Percentiles rank a stretch among this genome's conserved stretches.
Conservation (phyloP, 2,797 vertebrate species). For the Ambastaia sidthimunki region DNA sequence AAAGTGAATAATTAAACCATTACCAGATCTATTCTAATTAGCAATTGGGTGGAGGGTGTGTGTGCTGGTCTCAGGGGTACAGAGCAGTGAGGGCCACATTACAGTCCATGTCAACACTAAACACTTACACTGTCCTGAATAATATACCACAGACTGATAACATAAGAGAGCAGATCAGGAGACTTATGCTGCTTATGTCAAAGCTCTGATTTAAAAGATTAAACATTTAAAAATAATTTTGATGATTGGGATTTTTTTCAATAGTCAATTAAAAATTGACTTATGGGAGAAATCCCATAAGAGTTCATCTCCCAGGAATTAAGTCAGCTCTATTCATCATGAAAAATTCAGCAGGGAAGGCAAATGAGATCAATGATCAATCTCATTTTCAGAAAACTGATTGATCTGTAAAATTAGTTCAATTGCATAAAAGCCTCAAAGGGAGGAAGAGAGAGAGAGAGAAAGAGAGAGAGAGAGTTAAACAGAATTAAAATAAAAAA, state of each 20-base stretch:
- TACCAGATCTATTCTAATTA: slow-evolving; percentile 90
- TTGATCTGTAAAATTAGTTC: slow-evolving; percentile 6
- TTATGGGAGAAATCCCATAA: slow-evolving; percentile 3
- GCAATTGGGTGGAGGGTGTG: slow-evolving; percentile 59
- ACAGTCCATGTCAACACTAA: slow-evolving; percentile 61
- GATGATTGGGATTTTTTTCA: background rate
- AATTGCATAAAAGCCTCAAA: background rate
- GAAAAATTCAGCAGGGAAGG: background rate
- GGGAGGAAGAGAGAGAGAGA: background rate
- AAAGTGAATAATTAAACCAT: slow-evolving; percentile 88
- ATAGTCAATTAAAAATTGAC: no score
- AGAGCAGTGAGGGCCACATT: background rate
- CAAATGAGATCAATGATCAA: background rate
- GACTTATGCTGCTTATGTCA: background rate
- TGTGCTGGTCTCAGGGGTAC: slow-evolving; percentile 57
- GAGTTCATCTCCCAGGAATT: background rate
- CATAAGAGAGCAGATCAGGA: background rate
- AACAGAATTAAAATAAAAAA: background rate
- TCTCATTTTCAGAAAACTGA: background rate
- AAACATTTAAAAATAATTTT: background rate
- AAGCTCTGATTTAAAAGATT: background rate
- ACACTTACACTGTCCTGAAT: no score
- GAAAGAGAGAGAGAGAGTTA: slow-evolving; percentile 4
- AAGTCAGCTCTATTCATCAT: background rate
- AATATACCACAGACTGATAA: no score